phyloP scores from a whole-genome alignment of 2,797 vertebrate species.

The Thripadectes ignobilis region DNA sequence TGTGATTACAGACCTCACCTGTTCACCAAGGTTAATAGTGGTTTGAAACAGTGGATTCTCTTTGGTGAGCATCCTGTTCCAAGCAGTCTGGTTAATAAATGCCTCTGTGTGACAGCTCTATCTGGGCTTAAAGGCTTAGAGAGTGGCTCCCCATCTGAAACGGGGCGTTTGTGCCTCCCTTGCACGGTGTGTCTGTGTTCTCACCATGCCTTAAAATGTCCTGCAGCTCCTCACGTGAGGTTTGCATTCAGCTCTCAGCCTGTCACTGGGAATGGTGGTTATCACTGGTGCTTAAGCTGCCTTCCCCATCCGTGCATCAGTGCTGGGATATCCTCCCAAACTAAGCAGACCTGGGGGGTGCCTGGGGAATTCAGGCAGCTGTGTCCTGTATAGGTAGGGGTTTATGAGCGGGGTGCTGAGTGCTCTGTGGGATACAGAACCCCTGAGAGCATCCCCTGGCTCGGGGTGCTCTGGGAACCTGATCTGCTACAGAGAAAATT shows the following conservation, averaged over 20 bases:
- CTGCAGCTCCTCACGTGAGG: background rate
- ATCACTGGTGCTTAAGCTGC: constrained; percentile 6
- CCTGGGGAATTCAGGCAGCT: constrained; percentile 27
- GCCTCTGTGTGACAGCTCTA: background rate
- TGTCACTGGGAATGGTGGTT: background rate
- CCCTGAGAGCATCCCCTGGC: background rate
- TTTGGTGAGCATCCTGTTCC: background rate
- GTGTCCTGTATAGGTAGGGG: background rate
- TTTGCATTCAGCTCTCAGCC: background rate
- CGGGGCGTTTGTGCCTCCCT: background rate
- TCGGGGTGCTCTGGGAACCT: background rate
- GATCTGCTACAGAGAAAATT: background rate
- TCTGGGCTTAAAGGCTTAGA: background rate
- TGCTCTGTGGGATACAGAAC: background rate
- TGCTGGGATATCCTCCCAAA: background rate
- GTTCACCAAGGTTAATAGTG: background rate
- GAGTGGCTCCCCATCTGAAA: background rate
- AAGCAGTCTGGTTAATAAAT: background rate
- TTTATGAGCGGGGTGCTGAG: background rate
- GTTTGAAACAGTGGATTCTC: background rate
- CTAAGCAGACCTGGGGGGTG: background rate
- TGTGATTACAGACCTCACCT: background rate
- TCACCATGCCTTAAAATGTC: background rate
- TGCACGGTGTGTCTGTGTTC: accelerated
- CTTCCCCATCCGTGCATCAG: constrained; percentile 44